A percentile compares a stretch with the other conserved stretches of the same genome.
These are phyloP conservation scores for Oceanites oceanicus DNA, from an alignment of 2,113 vertebrate genomes.

Conservation along the genomic window DNA sequence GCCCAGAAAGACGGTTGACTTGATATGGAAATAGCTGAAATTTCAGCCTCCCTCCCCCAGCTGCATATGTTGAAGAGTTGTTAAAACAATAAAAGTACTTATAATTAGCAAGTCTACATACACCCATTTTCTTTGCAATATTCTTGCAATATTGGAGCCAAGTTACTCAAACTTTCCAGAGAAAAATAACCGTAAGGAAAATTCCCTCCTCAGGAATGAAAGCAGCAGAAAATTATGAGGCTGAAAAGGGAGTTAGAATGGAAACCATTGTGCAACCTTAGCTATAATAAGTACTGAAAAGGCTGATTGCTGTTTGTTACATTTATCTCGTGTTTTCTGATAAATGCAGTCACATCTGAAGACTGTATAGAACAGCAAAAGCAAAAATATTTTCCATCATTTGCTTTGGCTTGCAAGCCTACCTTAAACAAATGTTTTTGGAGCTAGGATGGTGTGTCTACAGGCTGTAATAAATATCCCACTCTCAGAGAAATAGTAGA, in stretches of 20 bases:
- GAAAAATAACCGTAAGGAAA: slow-evolving; percentile 57
- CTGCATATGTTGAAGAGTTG: neutral
- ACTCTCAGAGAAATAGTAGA: neutral
- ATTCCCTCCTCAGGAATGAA: slow-evolving; percentile 40
- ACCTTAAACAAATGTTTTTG: neutral
- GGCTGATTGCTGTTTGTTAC: neutral
- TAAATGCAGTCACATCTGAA: neutral
- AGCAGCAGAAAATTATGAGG: slow-evolving; percentile 21
- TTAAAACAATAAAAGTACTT: slow-evolving; percentile 36
- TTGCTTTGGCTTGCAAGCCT: neutral
- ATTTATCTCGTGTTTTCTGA: neutral
- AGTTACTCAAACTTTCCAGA: slow-evolving; percentile 57
- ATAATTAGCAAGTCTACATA: slow-evolving; percentile 32
- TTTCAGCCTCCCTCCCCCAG: neutral
- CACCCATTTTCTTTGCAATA: slow-evolving; percentile 52
- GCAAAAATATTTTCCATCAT: neutral
- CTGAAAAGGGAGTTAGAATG: slow-evolving; percentile 28
- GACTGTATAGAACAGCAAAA: neutral
- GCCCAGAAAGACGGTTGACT: neutral
- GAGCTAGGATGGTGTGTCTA: neutral
- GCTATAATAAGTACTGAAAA: neutral
- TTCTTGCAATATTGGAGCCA: slow-evolving; percentile 20
- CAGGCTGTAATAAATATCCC: neutral
- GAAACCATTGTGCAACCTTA: slow-evolving; percentile 45
- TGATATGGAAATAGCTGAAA: slow-evolving; percentile 21